Conservation (phyloP, 1,140 invertebrate genomes). For the Chymomyza costata region DNA sequence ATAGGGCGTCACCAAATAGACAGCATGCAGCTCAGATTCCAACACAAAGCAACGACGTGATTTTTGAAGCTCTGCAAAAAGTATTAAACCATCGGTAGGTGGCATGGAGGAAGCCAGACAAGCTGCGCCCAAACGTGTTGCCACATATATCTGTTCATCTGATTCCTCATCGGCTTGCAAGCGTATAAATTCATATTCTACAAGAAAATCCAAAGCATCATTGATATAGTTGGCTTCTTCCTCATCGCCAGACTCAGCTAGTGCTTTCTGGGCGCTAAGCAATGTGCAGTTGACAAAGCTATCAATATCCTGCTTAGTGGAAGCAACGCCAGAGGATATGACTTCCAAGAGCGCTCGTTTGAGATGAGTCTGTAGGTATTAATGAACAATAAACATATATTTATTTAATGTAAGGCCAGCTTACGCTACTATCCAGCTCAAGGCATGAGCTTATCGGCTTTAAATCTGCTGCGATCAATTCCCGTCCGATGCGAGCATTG, state of each 20-base stretch:
- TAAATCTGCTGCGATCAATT: slow-evolving; percentile 82
- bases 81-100: slow-evolving; percentile 90
- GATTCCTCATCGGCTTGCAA: slow-evolving; percentile 76
- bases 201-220: slow-evolving; percentile 76
- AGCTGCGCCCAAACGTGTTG: slow-evolving; percentile 92
- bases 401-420: slow-evolving; percentile 32
- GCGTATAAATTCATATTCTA: slow-evolving; percentile 79
- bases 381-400: not conserved
- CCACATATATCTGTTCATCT: slow-evolving; percentile 79
- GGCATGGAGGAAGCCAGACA: slow-evolving; percentile 93
- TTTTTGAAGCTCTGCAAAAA: slow-evolving; percentile 93
- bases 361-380: slow-evolving; percentile 62
- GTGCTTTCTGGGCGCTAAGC: slow-evolving; percentile 61
- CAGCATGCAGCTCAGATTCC: slow-evolving; percentile 95
- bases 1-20: slow-evolving; percentile 94
- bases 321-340: slow-evolving; percentile 90
- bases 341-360: slow-evolving; percentile 86
- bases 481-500: slow-evolving; percentile 82
- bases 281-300: slow-evolving; percentile 90
- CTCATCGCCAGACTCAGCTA: slow-evolving; percentile 15
- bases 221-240: slow-evolving; percentile 28
- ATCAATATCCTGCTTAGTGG: slow-evolving; percentile 83
- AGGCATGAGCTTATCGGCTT: slow-evolving; percentile 90
- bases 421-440: slow-evolving; percentile 80
- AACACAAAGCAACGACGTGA: slow-evolving; percentile 93